These are phyloP conservation scores for Drosophila nigritarsus DNA, from an alignment of 2,888 invertebrate genomes.

Conservation along the genomic window DNA sequence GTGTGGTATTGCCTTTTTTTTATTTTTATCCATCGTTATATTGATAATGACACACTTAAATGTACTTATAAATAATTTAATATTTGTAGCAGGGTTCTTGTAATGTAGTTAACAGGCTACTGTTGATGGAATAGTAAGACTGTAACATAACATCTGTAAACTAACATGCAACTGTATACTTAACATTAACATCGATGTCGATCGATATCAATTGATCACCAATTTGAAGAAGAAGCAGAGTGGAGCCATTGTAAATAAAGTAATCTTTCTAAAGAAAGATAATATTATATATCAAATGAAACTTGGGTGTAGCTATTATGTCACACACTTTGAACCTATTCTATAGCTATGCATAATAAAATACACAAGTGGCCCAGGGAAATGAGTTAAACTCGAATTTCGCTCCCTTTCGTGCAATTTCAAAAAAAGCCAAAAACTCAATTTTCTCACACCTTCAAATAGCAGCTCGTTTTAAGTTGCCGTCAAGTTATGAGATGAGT, in stretches of 20 bases:
- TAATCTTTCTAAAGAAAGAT: no score
- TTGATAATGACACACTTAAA: not conserved
- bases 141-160: no score
- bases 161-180: no score
- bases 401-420: conserved; percentile 29
- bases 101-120: no score
- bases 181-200: no score
- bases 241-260: no score
- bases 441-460: conserved; percentile 22
- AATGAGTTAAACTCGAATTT: not conserved
- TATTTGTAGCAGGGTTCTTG: no score
- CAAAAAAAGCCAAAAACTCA: conserved; percentile 31
- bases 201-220: no score
- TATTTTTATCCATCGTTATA: not conserved
- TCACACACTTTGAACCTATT: not conserved
- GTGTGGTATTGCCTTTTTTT: not conserved
- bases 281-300: not conserved
- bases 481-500: conserved; percentile 7
- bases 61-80: not conserved
- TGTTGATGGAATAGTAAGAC: no score
- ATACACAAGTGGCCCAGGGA: conserved; percentile 11
- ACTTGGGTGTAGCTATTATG: no score
- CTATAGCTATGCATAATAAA: conserved; percentile 25
- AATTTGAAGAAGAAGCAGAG: no score
- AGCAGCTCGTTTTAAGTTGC: conserved; percentile 1